Evolutionary conservation across 1,140 invertebrate genomes (phyloP).

Genomic region (Drosophila mayri): DNA sequence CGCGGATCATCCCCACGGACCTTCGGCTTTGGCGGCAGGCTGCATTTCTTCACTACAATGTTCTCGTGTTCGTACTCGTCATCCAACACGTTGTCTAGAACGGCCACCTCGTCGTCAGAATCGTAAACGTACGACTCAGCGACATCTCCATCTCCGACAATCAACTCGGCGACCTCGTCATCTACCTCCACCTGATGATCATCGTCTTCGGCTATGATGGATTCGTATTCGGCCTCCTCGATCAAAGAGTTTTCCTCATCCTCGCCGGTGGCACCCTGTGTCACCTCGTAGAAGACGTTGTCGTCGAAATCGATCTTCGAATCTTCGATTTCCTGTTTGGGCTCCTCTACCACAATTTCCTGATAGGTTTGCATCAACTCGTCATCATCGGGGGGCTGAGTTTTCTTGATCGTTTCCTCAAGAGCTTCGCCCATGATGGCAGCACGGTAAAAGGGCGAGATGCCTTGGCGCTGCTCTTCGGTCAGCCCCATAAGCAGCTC

Average conservation of each 20-base stretch:
- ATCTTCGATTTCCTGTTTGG: constrained; percentile 35
- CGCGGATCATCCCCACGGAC: constrained; percentile 57
- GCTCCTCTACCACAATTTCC: constrained; percentile 42
- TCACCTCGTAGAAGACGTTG: constrained; percentile 36
- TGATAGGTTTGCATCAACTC: constrained; percentile 20
- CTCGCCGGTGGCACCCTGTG: constrained; percentile 46
- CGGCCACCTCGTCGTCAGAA: constrained; percentile 70
- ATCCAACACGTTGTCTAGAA: constrained; percentile 67
- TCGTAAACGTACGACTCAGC: constrained; percentile 65
- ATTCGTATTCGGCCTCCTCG: constrained; percentile 69
- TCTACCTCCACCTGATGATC: constrained; percentile 52
- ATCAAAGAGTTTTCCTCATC: constrained; percentile 53
- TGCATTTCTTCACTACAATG: constrained; percentile 66
- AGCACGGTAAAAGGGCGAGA: constrained; percentile 28
- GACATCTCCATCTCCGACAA: constrained; percentile 61
- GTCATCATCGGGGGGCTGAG: constrained; percentile 12
- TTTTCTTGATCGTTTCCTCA: constrained; percentile 5
- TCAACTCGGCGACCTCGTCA: constrained; percentile 46
- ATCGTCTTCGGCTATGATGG: constrained; percentile 54
- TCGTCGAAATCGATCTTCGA: constrained; percentile 61
- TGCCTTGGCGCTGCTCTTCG: constrained; percentile 42
- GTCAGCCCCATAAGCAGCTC: constrained; percentile 50
- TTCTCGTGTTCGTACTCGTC: constrained; percentile 71
- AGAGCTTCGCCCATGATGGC: constrained; percentile 36
- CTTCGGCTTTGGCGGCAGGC: constrained; percentile 65